Evolutionary conservation across 2,888 invertebrate species (phyloP), one percentile per base, ranked within the genome.

Genomic region (Papilio demoleus): DNA sequence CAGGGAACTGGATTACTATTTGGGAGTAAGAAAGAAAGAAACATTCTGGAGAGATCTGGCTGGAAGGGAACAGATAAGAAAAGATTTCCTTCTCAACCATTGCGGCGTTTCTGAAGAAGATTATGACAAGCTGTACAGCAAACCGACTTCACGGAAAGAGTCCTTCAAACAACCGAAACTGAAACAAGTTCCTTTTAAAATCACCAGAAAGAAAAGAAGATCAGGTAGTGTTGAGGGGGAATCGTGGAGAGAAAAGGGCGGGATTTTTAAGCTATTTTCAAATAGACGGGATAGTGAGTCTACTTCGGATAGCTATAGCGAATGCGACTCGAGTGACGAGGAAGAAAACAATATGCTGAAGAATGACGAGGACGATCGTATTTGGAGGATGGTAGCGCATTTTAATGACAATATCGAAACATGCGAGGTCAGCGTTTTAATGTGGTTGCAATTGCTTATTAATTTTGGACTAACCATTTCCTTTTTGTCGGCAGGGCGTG

Each of bases 401-500:
- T 77, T 80, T 38, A 77, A 80, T 71, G 77, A 77, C 62, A 75
- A 78, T 47, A 68, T 70, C 34, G 75, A 74, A 61, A 71, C 70
- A 11, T 69, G 19, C 40, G 61, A 69, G 69, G 70, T 70, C 45
- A 59, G 66, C 36, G 17, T 27, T 1, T 71, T 34, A 72, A 68
- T 53, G 68, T 68, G 36, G 67, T 73, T 50, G 53, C 70, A 71
- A 72, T 73, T 4, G 65, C 38, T 65, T 67, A 42, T 53, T 36
- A n/a, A 22, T 27, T 38, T 42, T 42, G 42, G 61, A 24, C 14
- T 62, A 14, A 70, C 31, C 31, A 12, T 17, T 14, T 38, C 27
- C 50, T 70, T 65, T 76, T 79, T 83, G 77, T 78, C 94, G 94
- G 2, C 94, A 98, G 97, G 97, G 96, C 74, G 96, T 97, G 71